Evolutionary conservation across 1,140 invertebrate species (phyloP).

Genomic region (Cotesia glomerata): DNA sequence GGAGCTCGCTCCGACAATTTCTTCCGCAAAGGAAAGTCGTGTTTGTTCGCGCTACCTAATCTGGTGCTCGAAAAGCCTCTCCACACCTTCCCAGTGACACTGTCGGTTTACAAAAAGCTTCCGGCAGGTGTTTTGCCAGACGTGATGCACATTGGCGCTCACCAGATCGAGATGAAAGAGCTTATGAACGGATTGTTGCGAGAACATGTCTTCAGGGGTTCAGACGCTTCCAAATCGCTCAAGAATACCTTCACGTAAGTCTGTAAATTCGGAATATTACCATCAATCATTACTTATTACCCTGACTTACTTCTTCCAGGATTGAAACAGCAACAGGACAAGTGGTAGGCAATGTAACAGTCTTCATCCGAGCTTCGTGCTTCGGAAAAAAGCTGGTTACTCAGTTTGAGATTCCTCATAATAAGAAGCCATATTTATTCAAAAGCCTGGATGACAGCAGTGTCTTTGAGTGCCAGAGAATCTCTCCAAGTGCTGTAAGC

Average conservation of each 20-base stretch:
- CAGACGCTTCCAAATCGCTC: conserved; percentile 52
- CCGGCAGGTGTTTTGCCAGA: conserved; percentile 54
- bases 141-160: conserved; percentile 52
- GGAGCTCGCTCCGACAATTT: conserved; percentile 37
- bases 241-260: conserved; percentile 65
- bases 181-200: conserved; percentile 50
- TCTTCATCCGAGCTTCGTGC: conserved; percentile 68
- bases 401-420: conserved; percentile 65
- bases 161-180: conserved; percentile 46
- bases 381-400: conserved; percentile 72
- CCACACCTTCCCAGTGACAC: conserved; percentile 49
- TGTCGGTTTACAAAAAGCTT: conserved; percentile 56
- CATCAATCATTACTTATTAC: too few species aligned
- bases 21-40: conserved; percentile 61
- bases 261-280: too few species aligned
- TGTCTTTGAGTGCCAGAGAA: conserved; percentile 50
- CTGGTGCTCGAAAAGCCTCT: conserved; percentile 43
- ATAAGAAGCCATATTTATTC: conserved; percentile 55
- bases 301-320: conserved; percentile 14
- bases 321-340: conserved; percentile 56
- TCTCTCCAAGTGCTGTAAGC: conserved; percentile 29
- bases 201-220: conserved; percentile 33
- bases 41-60: conserved; percentile 55
- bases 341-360: conserved; percentile 62
- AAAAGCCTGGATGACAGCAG: conserved; percentile 47